These are phyloP conservation scores for Pavo muticus DNA, from an alignment of 2,113 vertebrate species.

Conservation along the genomic window DNA sequence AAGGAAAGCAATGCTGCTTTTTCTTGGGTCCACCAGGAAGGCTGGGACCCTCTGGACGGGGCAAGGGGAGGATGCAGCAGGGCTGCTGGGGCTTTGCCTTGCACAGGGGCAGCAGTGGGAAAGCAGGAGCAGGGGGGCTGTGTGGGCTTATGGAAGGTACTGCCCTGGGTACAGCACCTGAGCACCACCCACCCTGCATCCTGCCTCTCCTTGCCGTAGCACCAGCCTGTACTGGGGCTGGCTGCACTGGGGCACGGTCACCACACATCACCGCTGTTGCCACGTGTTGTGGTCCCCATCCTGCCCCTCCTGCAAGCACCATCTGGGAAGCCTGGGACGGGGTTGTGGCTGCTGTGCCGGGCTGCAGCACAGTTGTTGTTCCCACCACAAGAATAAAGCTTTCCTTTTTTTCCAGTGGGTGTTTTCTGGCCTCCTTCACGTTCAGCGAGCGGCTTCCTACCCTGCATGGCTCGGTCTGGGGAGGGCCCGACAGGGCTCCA, in stretches of 20 bases:
- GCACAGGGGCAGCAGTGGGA: background rate
- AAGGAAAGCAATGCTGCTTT: too few relatives aligned
- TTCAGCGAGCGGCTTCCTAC: background rate
- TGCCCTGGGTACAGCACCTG: background rate
- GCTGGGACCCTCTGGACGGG: background rate
- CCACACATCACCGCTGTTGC: background rate
- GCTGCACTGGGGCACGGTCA: background rate
- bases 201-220: background rate
- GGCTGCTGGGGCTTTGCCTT: background rate
- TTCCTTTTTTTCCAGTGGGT: background rate
- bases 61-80: background rate
- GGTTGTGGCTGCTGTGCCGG: background rate
- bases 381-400: slow-evolving; percentile 16
- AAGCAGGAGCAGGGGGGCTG: too few relatives aligned
- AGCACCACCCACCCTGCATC: background rate
- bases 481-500: background rate
- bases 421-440: background rate
- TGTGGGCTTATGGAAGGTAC: too few relatives aligned
- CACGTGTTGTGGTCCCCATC: background rate
- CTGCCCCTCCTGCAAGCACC: background rate
- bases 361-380: background rate
- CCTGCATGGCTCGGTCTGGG: background rate
- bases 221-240: background rate
- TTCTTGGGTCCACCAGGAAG: background rate
- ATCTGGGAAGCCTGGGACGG: background rate